Conservation (phyloP, 2,113 vertebrate genomes). For the Peromyscus polionotus region DNA sequence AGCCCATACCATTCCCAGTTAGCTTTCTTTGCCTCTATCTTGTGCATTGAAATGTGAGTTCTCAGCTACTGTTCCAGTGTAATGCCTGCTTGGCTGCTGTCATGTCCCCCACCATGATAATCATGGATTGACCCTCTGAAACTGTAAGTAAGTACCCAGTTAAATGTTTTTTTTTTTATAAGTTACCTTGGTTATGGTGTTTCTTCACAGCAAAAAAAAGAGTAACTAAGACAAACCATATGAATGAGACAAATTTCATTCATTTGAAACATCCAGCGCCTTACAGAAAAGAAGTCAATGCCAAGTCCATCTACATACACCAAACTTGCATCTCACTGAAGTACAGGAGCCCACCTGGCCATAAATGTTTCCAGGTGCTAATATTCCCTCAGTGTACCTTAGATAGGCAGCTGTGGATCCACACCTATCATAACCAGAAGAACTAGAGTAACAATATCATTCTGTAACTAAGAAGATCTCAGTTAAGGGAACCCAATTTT, state of each 20-base stretch:
- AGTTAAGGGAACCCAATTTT: constrained; percentile 36
- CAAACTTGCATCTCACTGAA: constrained; percentile 16
- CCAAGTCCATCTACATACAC: background rate
- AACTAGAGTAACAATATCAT: constrained; percentile 47
- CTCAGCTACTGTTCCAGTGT: background rate
- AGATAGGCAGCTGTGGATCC: background rate
- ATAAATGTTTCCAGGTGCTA: background rate
- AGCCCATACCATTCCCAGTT: background rate
- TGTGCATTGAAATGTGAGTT: background rate
- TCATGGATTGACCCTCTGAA: background rate
- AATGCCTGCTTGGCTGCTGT: background rate
- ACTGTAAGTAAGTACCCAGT: background rate
- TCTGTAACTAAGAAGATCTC: constrained; percentile 31
- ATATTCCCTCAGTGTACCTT: background rate
- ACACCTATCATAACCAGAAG: constrained; percentile 41
- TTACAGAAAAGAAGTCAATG: constrained; percentile 36
- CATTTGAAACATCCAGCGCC: constrained; percentile 34
- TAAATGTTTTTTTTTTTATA: background rate
- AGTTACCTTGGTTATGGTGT: background rate
- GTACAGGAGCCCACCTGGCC: background rate
- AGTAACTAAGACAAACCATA: background rate
- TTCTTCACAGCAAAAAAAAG: background rate
- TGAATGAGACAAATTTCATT: constrained; percentile 37
- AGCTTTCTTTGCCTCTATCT: background rate
- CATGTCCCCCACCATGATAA: background rate